A percentile compares a stretch with the other conserved stretches of the same genome.
Conservation (phyloP, 1,140 invertebrate species). For the Myzus persicae region DNA sequence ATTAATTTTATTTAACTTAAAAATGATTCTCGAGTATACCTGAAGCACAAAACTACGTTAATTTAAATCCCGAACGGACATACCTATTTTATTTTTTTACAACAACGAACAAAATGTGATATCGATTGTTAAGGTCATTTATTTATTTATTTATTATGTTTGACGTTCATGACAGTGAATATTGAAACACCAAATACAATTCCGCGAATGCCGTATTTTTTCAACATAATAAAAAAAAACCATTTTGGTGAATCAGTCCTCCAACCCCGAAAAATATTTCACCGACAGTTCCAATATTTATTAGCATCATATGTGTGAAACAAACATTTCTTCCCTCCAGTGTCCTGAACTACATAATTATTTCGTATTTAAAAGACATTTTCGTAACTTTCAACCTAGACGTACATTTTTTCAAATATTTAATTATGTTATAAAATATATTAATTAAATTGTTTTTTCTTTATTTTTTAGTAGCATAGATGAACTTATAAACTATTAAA, state of each 20-base stretch:
- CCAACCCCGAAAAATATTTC: background rate
- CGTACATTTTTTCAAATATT: background rate
- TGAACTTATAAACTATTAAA: background rate
- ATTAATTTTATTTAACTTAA: background rate
- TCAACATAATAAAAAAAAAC: constrained; percentile 7
- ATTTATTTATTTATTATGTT: constrained; percentile 6
- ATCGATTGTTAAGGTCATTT: background rate
- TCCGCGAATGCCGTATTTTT: background rate
- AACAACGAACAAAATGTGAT: background rate
- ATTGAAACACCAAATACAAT: background rate
- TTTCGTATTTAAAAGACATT: background rate
- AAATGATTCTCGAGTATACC: background rate
- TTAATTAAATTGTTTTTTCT: background rate
- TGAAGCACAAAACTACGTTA: background rate
- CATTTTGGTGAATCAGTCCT: background rate
- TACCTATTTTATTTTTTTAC: background rate
- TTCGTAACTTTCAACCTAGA: too few relatives aligned
- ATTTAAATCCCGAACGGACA: background rate
- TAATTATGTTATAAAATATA: background rate
- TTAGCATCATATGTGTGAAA: background rate
- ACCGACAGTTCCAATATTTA: background rate
- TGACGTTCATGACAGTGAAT: background rate
- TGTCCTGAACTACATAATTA: background rate
- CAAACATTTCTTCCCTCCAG: too few relatives aligned
- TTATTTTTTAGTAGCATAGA: background rate